Evolutionary conservation across 2,113 vertebrate species (phyloP).

Genomic region (Formicarius rufipectus): DNA sequence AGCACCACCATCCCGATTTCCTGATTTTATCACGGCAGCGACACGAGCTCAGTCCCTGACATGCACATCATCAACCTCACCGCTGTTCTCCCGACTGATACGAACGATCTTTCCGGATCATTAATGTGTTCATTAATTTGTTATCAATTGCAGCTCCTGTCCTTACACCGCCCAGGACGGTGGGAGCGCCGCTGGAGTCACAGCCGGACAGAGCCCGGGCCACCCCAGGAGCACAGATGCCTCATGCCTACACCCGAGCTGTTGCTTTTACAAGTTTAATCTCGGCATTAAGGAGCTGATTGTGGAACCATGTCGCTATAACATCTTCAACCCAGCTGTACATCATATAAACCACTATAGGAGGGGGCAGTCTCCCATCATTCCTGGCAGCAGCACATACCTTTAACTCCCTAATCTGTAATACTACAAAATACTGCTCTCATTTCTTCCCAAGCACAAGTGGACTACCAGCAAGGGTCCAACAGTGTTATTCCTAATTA

Average conservation of each 20-base stretch:
- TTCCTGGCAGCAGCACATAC: conserved; percentile 71
- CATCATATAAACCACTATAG: conserved; percentile 80
- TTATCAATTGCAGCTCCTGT: conserved; percentile 22
- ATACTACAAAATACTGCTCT: conserved; percentile 75
- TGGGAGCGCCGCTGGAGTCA: not conserved
- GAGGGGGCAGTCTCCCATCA: conserved; percentile 78
- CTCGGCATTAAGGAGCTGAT: conserved; percentile 75
- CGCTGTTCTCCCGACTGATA: not conserved
- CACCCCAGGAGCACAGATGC: conserved; percentile 33
- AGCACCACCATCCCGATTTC: not conserved
- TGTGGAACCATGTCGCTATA: conserved; percentile 78
- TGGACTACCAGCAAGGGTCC: conserved; percentile 96
- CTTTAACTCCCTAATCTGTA: conserved; percentile 77
- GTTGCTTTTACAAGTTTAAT: conserved; percentile 79
- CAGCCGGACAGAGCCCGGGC: not conserved
- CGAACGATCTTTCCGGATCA: conserved; percentile 31
- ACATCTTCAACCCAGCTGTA: conserved; percentile 83
- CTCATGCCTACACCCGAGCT: conserved; percentile 68
- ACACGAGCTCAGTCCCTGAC: not conserved
- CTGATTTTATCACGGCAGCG: not conserved
- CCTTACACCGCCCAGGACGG: not conserved
- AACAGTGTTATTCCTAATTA: conserved; percentile 98
- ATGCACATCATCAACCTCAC: conserved; percentile 8
- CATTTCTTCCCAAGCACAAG: conserved; percentile 77
- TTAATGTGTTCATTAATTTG: conserved; percentile 61